Conservation (phyloP, 2,113 vertebrate species). For the Protobothrops mucrosquamatus region DNA sequence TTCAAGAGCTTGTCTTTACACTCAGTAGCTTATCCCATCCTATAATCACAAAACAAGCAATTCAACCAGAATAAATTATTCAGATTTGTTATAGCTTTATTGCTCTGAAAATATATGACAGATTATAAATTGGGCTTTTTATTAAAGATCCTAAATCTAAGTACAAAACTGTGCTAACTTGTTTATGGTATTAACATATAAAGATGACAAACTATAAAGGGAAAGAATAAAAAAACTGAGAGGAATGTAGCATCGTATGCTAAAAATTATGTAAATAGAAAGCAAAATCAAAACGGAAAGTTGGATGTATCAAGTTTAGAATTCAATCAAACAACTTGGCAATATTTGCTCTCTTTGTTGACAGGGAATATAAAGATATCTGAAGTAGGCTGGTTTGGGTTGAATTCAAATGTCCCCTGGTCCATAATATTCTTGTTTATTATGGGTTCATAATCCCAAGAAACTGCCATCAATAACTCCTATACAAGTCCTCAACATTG, state of each 20-base stretch:
- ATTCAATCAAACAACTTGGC: background rate
- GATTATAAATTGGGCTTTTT: slow-evolving; percentile 36
- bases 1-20: background rate
- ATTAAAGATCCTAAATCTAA: slow-evolving; percentile 46
- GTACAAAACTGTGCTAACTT: slow-evolving; percentile 5
- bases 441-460: background rate
- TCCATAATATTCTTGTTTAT: background rate
- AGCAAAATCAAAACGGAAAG: background rate
- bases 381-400: background rate
- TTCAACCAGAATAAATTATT: slow-evolving; percentile 34
- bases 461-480: background rate
- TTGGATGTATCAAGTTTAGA: background rate
- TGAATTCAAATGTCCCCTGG: background rate
- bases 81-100: slow-evolving; percentile 47
- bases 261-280: fast-evolving
- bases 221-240: background rate
- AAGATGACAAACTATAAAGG: background rate
- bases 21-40: background rate
- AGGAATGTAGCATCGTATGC: background rate
- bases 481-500: background rate
- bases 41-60: slow-evolving; percentile 48
- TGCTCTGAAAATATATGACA: slow-evolving; percentile 14
- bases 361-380: background rate
- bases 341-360: background rate
- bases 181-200: slow-evolving; percentile 4